These are phyloP conservation scores for Neostethus bicornis DNA, from an alignment of 2,797 vertebrate genomes.

Conservation along the genomic window DNA sequence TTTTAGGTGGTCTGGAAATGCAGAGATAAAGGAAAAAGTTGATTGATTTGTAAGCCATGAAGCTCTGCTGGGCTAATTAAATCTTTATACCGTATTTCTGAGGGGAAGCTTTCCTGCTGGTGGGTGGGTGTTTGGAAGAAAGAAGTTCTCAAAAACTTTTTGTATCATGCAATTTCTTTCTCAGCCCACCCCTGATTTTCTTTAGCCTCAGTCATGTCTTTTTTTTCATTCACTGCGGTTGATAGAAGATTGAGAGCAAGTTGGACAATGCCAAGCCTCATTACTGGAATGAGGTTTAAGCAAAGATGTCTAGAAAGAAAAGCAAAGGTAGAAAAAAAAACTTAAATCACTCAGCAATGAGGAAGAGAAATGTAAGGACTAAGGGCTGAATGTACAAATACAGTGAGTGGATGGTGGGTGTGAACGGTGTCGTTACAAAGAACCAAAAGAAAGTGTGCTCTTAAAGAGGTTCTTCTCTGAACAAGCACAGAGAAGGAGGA, in stretches of 20 bases:
- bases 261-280: conserved; percentile 66
- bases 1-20: conserved; percentile 76
- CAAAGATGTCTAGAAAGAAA: conserved; percentile 41
- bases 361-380: conserved; percentile 39
- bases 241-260: conserved; percentile 61
- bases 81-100: conserved; percentile 72
- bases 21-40: conserved; percentile 72
- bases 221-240: conserved; percentile 34
- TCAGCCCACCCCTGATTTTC: conserved; percentile 61
- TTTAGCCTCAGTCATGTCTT: conserved; percentile 35
- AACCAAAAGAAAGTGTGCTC: conserved; percentile 55
- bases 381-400: conserved; percentile 54
- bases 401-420: conserved; percentile 43
- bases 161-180: conserved; percentile 53
- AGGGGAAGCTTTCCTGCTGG: conserved; percentile 66
- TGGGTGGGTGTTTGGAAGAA: conserved; percentile 62
- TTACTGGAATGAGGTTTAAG: conserved; percentile 54
- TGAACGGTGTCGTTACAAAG: conserved; percentile 45
- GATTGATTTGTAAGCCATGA: conserved; percentile 54
- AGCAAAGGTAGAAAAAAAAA: conserved; percentile 6
- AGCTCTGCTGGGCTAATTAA: conserved; percentile 74
- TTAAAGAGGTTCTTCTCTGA: conserved; percentile 59
- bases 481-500: conserved; percentile 45
- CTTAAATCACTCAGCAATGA: conserved; percentile 57
- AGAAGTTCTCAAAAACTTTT: conserved; percentile 62